Evolutionary conservation across 2,113 vertebrate species (phyloP), one percentile per base, ranked within the genome.

Genomic region (Micromys minutus): DNA sequence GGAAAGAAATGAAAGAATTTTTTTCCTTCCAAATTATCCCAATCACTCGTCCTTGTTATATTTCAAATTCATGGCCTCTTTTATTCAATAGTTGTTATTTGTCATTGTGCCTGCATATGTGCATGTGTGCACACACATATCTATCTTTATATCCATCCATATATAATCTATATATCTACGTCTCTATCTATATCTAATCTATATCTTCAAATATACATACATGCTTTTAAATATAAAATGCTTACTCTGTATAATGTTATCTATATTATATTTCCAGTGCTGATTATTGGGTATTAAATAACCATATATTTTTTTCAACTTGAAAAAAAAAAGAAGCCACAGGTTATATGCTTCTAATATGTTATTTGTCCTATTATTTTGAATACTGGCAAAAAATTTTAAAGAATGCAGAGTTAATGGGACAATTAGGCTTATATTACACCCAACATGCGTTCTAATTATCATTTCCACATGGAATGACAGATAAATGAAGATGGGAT

Each of bases 381-480:
- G 15, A 55, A 75, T 21, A 6, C 12, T 67, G 7, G 69, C 13
- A 39, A 88, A 24, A 21, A 36, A 47, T 52, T 84, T 75, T 24
- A 65, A 42, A 65, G 47, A 31, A 75, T 65, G 75, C 21, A 31
- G 42, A 84, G 71, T 8, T 17, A 26, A 36, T 2, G 7, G 59
- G 50, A 31, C 15, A 45, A 4, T 21, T 31, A 91, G 13, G 19
- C 19, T 74, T 72, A 55, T 31, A 89, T 7, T 77, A 34, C 36
- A 42, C 1, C 1, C 34, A n/a, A 45, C 22, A 8, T 21, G 36
- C 34, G 1, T 22, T 26, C 29, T 42, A 1, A n/a, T 0, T 7
- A 7, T 29, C 8, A 1, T 5, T 34, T 85, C 9, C 5, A 12
- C 24, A 16, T 3, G 7, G 13, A 11, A 19, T 24, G 67, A 79